These are phyloP conservation scores for Caenorhabditis wallacei DNA, from an alignment of 2,888 invertebrate species.

Conservation along the genomic window DNA sequence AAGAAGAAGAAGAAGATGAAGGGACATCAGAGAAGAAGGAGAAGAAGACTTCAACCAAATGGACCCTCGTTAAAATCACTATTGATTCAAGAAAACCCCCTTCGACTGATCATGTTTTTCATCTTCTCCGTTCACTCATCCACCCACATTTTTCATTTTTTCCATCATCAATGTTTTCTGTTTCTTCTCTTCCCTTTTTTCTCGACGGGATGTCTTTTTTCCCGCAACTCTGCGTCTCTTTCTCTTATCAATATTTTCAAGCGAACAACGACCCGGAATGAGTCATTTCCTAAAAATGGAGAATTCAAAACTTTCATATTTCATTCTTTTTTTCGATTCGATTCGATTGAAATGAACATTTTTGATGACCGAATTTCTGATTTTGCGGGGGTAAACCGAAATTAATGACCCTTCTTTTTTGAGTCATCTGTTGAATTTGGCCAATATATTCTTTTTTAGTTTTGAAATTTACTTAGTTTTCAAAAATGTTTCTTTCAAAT, in stretches of 20 bases:
- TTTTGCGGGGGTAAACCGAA: not conserved
- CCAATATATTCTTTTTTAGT: not conserved
- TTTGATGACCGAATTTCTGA: not conserved
- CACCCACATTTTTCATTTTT: slow-evolving; percentile 41
- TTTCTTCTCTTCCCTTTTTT: slow-evolving; percentile 8
- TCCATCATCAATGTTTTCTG: not conserved
- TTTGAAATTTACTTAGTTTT: not conserved
- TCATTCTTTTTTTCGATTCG: not conserved
- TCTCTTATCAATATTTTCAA: slow-evolving; percentile 38
- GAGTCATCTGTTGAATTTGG: not conserved
- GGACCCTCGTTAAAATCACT: slow-evolving; percentile 7
- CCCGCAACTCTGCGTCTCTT: slow-evolving; percentile 42
- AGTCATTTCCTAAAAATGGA: slow-evolving; percentile 27
- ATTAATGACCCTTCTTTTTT: too few species aligned
- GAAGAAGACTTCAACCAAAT: not conserved
- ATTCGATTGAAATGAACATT: not conserved
- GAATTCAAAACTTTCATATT: slow-evolving; percentile 1
- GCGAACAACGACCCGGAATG: slow-evolving; percentile 32
- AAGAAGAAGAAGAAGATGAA: not conserved
- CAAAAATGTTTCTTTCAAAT: not conserved
- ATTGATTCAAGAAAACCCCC: slow-evolving; percentile 19
- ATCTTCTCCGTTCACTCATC: slow-evolving; percentile 46
- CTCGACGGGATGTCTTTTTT: slow-evolving; percentile 28
- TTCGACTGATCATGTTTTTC: not conserved
- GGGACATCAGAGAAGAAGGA: not conserved